These are phyloP conservation scores for Gasterosteus nipponicus DNA, from an alignment of 2,113 vertebrate genomes.

Conservation along the genomic window DNA sequence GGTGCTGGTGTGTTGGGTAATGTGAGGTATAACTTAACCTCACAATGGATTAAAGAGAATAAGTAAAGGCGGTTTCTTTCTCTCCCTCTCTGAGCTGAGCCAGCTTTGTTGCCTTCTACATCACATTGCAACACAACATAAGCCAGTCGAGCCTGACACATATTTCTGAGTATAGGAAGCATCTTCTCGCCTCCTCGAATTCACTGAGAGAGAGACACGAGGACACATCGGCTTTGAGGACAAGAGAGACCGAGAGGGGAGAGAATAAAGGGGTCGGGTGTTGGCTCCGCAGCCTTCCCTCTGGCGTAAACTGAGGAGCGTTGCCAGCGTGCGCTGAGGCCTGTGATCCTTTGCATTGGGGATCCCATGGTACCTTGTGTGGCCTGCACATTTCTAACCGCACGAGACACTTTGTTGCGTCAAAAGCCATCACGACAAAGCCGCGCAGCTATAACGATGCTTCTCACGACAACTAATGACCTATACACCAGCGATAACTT, in stretches of 20 bases:
- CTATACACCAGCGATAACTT: slow-evolving; percentile 48
- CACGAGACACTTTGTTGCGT: slow-evolving; percentile 63
- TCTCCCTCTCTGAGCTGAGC: slow-evolving; percentile 38
- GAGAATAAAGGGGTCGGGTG: slow-evolving; percentile 56
- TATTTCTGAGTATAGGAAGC: slow-evolving; percentile 74
- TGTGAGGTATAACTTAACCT: slow-evolving; percentile 65
- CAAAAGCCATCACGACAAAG: slow-evolving; percentile 72
- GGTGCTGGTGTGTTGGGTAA: slow-evolving; percentile 41
- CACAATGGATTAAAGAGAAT: slow-evolving; percentile 65
- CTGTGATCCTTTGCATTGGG: slow-evolving; percentile 77
- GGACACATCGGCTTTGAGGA: slow-evolving; percentile 75
- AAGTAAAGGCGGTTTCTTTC: slow-evolving; percentile 52
- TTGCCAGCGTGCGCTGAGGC: slow-evolving; percentile 66
- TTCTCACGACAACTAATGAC: slow-evolving; percentile 55
- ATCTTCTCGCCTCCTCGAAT: slow-evolving; percentile 70
- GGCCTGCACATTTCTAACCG: slow-evolving; percentile 71
- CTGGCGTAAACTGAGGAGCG: slow-evolving; percentile 69
- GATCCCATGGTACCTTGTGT: slow-evolving; percentile 74
- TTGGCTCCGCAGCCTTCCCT: slow-evolving; percentile 71
- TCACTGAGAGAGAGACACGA: slow-evolving; percentile 67
- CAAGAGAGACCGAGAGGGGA: slow-evolving; percentile 51
- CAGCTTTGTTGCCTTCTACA: slow-evolving; percentile 66
- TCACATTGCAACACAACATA: slow-evolving; percentile 61
- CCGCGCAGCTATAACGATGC: slow-evolving; percentile 38
- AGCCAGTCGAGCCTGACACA: slow-evolving; percentile 70